Evolutionary conservation across 2,797 vertebrate genomes (phyloP), one percentile per base, ranked within the genome.

Genomic region (Clarias laeviceps): DNA sequence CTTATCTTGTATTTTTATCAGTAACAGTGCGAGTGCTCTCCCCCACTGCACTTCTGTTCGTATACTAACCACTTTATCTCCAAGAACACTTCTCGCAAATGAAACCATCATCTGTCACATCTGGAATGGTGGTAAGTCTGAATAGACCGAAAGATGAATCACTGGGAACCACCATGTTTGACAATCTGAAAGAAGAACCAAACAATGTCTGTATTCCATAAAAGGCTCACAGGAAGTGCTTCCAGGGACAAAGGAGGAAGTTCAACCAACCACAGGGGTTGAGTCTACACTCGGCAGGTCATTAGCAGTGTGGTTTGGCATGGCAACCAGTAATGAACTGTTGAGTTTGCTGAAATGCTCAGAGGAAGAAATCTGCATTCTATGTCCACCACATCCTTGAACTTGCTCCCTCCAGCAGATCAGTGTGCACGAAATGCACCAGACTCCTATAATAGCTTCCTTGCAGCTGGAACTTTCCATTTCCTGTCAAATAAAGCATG

Each of bases 401-500:
- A 81, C 59, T 68, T 65, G 62, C 65, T 81, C 17, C 45, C 37
- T 50, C 62, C 45, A 81, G 40, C 9, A 68, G 18, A 24, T 56
- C n/a, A 50, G 80, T 22, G 1, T 68, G n/a, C 27, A 56, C 15
- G 17, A 68, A 82, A 68, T 56, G 8, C 45, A 20, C 27, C 40
- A 68, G 64, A 56, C 45, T 27, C 15, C 3, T 14, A 12, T 27
- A 65, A 45, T 27, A 80, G 37, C 61, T 57, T 82, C 20, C 45
- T 69, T 82, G 20, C 62, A 68, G 80, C 68, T 68, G 9, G 9
- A 27, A 65, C 61, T 32, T 6, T 82, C 56, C 18, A 82, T 56
- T 82, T 82, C 20, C 27, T 34, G 5, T 22, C 18, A 56, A 14
- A 82, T 69, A 7, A 12, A 54, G 50, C 12, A 0, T 56, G 7